Percentiles rank a stretch among this genome's conserved stretches.
Conservation (phyloP, 2,797 vertebrate genomes). For the Holocentrus rufus region DNA sequence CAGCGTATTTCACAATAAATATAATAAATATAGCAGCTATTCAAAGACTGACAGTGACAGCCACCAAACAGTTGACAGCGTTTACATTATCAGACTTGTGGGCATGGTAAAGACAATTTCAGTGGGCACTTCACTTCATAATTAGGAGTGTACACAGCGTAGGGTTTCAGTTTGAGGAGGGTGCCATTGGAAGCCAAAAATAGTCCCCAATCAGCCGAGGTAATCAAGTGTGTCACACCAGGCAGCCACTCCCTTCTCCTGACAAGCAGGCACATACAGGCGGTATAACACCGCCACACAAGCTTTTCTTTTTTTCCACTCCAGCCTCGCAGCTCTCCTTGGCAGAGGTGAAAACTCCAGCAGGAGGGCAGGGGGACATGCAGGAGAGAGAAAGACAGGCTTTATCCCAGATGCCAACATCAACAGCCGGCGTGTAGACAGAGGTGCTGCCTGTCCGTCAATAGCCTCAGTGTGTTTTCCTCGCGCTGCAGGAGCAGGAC, state of each 20-base stretch:
- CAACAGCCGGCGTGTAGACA: conserved; percentile 67
- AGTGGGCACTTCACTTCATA: background rate
- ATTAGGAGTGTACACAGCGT: conserved; percentile 19
- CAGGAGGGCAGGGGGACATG: conserved; percentile 46
- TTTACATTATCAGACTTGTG: background rate
- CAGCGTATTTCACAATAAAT: conserved; percentile 18
- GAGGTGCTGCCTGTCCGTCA: conserved; percentile 66
- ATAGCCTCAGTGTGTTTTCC: conserved; percentile 60
- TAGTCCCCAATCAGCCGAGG: conserved; percentile 66
- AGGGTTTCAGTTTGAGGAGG: conserved; percentile 44
- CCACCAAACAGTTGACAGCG: conserved; percentile 1
- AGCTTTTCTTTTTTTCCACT: conserved; percentile 35
- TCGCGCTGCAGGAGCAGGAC: conserved; percentile 5
- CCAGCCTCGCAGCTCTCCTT: conserved; percentile 60
- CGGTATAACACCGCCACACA: conserved; percentile 44
- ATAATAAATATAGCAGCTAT: conserved; percentile 13
- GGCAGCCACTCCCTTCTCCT: conserved; percentile 73
- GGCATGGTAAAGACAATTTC: background rate
- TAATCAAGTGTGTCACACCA: conserved; percentile 72
- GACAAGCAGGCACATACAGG: conserved; percentile 56
- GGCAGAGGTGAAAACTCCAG: conserved; percentile 63
- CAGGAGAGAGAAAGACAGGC: conserved; percentile 66
- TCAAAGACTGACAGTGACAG: conserved; percentile 5
- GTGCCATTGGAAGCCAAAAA: conserved; percentile 54
- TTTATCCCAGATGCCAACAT: conserved; percentile 73